These are phyloP conservation scores for Caenorhabditis sp. DNA, from an alignment of 2,888 invertebrate genomes.

Conservation along the genomic window DNA sequence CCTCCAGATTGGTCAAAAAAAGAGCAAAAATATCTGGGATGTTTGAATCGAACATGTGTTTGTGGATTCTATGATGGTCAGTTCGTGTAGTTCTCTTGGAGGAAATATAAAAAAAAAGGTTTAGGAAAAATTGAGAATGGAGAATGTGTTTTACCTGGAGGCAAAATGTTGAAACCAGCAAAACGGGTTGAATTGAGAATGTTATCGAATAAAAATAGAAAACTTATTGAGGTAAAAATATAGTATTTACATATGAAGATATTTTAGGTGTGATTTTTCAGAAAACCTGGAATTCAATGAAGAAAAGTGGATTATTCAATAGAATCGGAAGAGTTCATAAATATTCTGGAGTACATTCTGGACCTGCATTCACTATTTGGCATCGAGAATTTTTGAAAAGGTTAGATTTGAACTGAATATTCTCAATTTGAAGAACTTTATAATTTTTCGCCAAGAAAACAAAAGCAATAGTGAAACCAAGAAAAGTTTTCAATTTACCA, in stretches of 20 bases:
- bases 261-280: too few species aligned
- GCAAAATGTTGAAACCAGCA: slow-evolving; percentile 51
- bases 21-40: slow-evolving; percentile 50
- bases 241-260: too few species aligned
- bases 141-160: slow-evolving; percentile 42
- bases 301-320: slow-evolving; percentile 57
- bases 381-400: slow-evolving; percentile 65
- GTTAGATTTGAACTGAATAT: slow-evolving; percentile 21
- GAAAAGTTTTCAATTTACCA: too few species aligned
- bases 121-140: slow-evolving; percentile 23
- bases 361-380: slow-evolving; percentile 66
- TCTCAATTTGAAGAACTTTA: too few species aligned
- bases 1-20: slow-evolving; percentile 42
- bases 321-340: slow-evolving; percentile 56
- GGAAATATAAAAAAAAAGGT: not conserved
- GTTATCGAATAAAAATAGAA: slow-evolving; percentile 45
- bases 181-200: slow-evolving; percentile 50
- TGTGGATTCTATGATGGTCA: slow-evolving; percentile 55
- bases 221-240: slow-evolving; percentile 43
- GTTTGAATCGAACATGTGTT: slow-evolving; percentile 56
- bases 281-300: slow-evolving; percentile 55
- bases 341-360: slow-evolving; percentile 65
- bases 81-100: too few species aligned
- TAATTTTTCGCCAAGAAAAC: too few species aligned
- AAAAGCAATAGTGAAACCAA: too few species aligned